Conservation (phyloP, 1,140 invertebrate genomes). For the Nasonia vitripennis region DNA sequence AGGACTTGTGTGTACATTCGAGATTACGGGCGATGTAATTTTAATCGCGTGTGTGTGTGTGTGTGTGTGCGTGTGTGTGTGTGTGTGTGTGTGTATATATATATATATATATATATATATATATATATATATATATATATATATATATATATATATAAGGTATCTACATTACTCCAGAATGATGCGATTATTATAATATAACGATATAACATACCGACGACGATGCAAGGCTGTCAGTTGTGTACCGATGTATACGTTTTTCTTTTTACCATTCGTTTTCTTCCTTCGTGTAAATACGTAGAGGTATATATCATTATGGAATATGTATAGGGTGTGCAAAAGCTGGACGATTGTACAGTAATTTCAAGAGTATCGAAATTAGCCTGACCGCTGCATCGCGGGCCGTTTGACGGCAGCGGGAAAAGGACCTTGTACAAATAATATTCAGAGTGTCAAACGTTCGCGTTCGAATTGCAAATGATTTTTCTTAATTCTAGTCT, state of each 20-base stretch:
- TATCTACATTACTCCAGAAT: too few species aligned
- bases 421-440: not conserved
- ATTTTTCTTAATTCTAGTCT: too few species aligned
- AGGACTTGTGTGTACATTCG: not conserved
- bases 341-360: not conserved
- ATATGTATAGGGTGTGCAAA: not conserved
- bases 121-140: too few species aligned
- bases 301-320: not conserved
- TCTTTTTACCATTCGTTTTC: not conserved
- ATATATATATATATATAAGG: too few species aligned
- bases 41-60: too few species aligned
- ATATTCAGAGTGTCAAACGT: not conserved
- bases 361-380: not conserved
- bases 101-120: too few species aligned
- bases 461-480: too few species aligned
- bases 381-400: not conserved
- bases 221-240: too few species aligned
- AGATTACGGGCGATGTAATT: not conserved
- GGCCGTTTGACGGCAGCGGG: not conserved
- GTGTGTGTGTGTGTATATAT: too few species aligned
- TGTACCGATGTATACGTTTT: not conserved
- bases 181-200: too few species aligned
- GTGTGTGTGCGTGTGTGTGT: too few species aligned
- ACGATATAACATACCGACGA: too few species aligned
- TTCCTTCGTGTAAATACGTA: not conserved